phyloP scores from a whole-genome alignment of 2,113 vertebrate species.

The Acanthochromis polyacanthus region DNA sequence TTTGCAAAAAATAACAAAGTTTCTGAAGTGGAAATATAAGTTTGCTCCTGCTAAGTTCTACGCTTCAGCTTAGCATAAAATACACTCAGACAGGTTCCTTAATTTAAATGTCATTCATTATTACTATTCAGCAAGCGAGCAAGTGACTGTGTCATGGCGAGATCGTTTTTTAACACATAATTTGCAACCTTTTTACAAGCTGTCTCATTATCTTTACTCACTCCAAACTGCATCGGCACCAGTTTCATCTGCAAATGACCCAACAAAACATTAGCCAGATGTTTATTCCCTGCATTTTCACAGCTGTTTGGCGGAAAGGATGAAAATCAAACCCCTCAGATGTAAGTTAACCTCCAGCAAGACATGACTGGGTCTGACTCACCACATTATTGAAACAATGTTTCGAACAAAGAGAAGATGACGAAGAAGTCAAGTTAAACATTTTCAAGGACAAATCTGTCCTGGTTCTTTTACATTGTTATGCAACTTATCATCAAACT shows the following conservation, averaged over 20 bases:
- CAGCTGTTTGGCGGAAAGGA: conserved; percentile 39
- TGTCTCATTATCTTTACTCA: conserved; percentile 67
- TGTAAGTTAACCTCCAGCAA: conserved; percentile 21
- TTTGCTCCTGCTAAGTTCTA: neutral
- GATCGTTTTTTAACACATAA: conserved; percentile 35
- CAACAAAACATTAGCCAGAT: conserved; percentile 71
- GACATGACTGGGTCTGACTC: conserved; percentile 15
- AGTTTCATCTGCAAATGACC: conserved; percentile 63
- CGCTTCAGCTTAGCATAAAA: neutral
- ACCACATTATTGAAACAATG: conserved; percentile 10
- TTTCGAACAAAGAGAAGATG: conserved; percentile 30
- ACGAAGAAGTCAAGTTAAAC: conserved; percentile 9
- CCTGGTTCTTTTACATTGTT: conserved; percentile 18
- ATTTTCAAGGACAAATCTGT: conserved; percentile 15
- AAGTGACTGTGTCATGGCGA: conserved; percentile 25
- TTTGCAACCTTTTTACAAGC: conserved; percentile 65
- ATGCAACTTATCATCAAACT: conserved; percentile 22
- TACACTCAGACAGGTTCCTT: conserved; percentile 7
- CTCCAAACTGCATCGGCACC: conserved; percentile 23
- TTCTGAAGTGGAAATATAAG: neutral
- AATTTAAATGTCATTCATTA: conserved; percentile 29
- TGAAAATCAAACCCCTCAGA: conserved; percentile 30
- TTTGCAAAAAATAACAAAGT: neutral
- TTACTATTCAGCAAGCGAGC: conserved; percentile 18
- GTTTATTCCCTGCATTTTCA: conserved; percentile 49